Evolutionary conservation across 2,888 invertebrate genomes (phyloP).

Genomic region (Sussaba pulchella): DNA sequence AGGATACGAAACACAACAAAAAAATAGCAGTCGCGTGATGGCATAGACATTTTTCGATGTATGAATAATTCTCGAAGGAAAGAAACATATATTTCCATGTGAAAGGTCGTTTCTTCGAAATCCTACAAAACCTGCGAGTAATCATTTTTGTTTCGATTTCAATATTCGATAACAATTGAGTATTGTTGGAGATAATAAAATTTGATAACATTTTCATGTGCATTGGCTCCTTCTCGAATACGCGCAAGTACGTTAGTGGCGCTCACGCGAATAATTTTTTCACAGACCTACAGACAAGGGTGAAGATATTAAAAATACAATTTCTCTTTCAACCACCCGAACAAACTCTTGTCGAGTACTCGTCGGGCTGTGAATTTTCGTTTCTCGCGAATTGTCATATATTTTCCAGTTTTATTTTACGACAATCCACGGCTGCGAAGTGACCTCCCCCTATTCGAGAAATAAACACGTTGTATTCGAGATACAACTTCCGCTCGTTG

Average conservation of each 20-base stretch:
- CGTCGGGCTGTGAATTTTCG: neutral
- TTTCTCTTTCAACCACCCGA: constrained; percentile 3
- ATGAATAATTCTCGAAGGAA: constrained; percentile 41
- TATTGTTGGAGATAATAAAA: neutral
- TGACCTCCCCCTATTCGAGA: no score
- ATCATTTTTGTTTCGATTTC: no score
- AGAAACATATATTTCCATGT: neutral
- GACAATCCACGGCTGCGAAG: no score
- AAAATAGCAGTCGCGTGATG: constrained; percentile 34
- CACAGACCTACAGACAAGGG: neutral
- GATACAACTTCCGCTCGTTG: no score
- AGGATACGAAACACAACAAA: no score
- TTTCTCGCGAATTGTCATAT: neutral
- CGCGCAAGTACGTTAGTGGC: no score
- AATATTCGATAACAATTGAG: neutral
- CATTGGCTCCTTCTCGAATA: no score
- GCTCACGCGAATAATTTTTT: no score
- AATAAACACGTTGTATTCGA: no score
- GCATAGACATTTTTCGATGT: constrained; percentile 14
- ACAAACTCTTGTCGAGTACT: no score
- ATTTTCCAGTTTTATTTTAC: neutral
- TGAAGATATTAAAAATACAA: neutral
- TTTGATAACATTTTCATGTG: no score
- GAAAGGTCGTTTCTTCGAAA: constrained; percentile 19
- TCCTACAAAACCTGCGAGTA: neutral